phyloP scores from a whole-genome alignment of 2,797 vertebrate species.

The Chlorospingus flavigularis region DNA sequence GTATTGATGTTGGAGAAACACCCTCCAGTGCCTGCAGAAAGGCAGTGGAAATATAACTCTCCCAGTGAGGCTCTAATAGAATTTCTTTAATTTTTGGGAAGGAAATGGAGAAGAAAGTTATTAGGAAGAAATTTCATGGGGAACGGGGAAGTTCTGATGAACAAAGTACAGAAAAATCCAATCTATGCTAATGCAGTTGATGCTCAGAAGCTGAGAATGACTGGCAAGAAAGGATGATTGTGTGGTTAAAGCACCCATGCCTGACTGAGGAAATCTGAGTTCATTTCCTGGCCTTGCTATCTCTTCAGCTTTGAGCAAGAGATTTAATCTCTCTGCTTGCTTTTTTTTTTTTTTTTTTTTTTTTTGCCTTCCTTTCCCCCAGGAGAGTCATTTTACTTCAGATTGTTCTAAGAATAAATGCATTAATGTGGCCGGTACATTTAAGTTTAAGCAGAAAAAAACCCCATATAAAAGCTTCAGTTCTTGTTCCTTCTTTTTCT shows the following conservation, averaged over 20 bases:
- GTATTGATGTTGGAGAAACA: neutral
- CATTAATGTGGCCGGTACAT: neutral
- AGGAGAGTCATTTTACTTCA: neutral
- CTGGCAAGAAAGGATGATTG: neutral
- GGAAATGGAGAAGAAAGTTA: neutral
- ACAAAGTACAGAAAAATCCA: neutral
- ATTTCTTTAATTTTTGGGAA: neutral
- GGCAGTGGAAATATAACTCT: neutral
- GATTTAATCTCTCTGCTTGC: neutral
- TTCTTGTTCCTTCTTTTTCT: neutral
- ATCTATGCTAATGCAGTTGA: neutral
- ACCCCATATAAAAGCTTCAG: neutral
- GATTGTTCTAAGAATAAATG: constrained; percentile 17
- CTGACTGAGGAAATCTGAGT: constrained; percentile 27
- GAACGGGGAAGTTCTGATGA: neutral
- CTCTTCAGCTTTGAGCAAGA: neutral
- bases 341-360: neutral
- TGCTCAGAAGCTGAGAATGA: neutral
- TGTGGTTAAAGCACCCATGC: neutral
- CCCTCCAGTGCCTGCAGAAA: neutral
- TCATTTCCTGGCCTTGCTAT: constrained; percentile 31
- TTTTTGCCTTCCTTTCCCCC: neutral
- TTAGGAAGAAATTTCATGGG: neutral
- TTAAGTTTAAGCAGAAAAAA: neutral
- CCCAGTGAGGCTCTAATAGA: neutral